Evolutionary conservation across 2,888 invertebrate species (phyloP), one percentile per base, ranked within the genome.

Genomic region (Baronia brevicornis): DNA sequence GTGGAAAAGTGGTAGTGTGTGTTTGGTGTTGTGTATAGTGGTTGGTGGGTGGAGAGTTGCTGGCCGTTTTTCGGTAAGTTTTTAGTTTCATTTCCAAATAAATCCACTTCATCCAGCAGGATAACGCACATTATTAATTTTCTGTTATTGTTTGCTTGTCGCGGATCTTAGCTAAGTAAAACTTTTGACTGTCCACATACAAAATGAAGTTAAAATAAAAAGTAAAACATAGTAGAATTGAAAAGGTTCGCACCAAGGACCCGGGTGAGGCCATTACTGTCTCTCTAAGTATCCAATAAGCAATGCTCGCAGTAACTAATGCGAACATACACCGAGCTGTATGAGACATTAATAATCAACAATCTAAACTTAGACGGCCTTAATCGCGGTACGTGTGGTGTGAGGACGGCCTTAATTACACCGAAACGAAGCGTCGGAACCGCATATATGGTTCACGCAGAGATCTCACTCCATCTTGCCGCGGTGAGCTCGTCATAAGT

Each of bases 401-500:
- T 7, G 22, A 33, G 28, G 13, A 22, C 19, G 19, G 33, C 21
- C 17, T 27, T 21, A 33, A 27, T 30, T 27, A 30, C 35, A 4
- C 26, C 24, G 19, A 22, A 18, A 15, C 18, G 22, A 26, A 6
- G 10, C 13, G 13, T 18, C 13, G 22, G 14, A 28, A 32, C 17
- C 28, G 24, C 28, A 3, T 19, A 11, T 15, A 22, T 24, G 27
- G 28, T 28, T 24, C 18, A 5, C 18, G 21, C 4, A 12, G 30
- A 33, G 23, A 17, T 28, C 27, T 30, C 29, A 18, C 24, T 31
- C 25, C 23, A 19, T 33, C 20, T 39, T 30, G 25, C 10, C 19
- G 35, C 28, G 32, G 33, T 33, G 33, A 38, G 23, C 34, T 29
- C 38, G 43, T 45, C 47, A 44, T 37, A 10, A 25, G 21, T 4